phyloP scores from a whole-genome alignment of 1,140 invertebrate species.

The Listronotus oregonensis region DNA sequence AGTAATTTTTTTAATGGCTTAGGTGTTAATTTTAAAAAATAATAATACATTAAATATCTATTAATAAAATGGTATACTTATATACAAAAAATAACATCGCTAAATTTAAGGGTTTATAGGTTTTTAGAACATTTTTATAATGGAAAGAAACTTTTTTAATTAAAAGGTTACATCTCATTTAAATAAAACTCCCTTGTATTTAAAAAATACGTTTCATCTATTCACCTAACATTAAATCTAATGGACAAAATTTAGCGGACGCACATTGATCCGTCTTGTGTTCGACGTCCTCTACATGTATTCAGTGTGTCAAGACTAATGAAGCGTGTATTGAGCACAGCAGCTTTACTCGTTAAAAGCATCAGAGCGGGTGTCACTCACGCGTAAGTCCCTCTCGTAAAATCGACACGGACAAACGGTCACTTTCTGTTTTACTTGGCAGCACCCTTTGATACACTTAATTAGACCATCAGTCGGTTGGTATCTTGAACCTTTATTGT shows the following conservation, averaged over 20 bases:
- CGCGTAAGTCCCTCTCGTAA: conserved; percentile 26
- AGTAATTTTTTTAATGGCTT: no score
- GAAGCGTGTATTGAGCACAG: conserved; percentile 32
- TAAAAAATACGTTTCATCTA: no score
- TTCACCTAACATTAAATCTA: conserved; percentile 23
- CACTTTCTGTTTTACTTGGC: conserved; percentile 21
- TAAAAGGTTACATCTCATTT: no score
- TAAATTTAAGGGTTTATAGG: no score
- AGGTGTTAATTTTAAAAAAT: no score
- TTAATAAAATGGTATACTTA: no score
- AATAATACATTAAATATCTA: no score
- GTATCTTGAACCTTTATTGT: conserved; percentile 1
- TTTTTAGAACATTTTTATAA: no score
- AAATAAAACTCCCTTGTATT: no score
- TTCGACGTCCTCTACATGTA: conserved; percentile 22
- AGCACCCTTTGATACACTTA: conserved; percentile 29
- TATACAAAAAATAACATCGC: no score
- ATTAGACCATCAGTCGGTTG: conserved; percentile 12
- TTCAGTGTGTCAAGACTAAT: conserved; percentile 28
- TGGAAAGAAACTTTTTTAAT: no score
- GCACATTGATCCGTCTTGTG: conserved; percentile 34
- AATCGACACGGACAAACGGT: conserved; percentile 27
- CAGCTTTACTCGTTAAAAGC: conserved; percentile 29
- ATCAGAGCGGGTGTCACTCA: conserved; percentile 32
- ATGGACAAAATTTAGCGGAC: conserved; percentile 32